These are phyloP conservation scores for Drosophila tropicalis DNA, from an alignment of 1,140 invertebrate species.

Conservation along the genomic window DNA sequence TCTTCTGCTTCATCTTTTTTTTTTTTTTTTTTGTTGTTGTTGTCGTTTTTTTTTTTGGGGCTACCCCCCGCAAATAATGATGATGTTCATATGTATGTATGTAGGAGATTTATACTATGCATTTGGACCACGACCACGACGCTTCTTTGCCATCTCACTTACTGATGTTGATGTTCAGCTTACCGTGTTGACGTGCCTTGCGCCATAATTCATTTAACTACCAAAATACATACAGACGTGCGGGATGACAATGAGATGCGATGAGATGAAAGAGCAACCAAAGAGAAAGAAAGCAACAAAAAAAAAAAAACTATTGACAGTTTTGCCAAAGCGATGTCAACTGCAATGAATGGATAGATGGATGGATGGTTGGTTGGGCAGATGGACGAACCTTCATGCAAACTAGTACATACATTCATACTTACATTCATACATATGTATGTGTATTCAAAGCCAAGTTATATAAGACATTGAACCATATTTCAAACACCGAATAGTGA, in stretches of 20 bases:
- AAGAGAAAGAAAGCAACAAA: conserved; percentile 4
- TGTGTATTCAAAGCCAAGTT: conserved; percentile 4
- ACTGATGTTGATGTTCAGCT: conserved; percentile 39
- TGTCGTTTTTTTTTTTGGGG: not conserved
- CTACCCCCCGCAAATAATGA: not conserved
- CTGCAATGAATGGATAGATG: conserved; percentile 38
- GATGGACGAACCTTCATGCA: not conserved
- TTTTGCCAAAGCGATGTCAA: conserved; percentile 45
- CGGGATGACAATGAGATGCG: conserved; percentile 39
- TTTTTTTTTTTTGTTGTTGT: not conserved
- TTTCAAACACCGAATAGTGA: not conserved
- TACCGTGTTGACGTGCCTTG: conserved; percentile 54
- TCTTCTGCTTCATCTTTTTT: not conserved
- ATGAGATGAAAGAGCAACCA: conserved; percentile 12
- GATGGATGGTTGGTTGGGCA: not conserved
- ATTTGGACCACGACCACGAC: not conserved
- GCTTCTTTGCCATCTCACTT: conserved; percentile 17
- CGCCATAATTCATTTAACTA: conserved; percentile 57
- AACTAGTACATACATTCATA: too few relatives aligned
- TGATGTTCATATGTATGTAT: conserved; percentile 10
- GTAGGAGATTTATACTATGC: not conserved
- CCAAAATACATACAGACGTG: not conserved
- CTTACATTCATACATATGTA: too few relatives aligned
- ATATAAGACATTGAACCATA: not conserved
- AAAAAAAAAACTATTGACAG: conserved; percentile 21